Percentiles rank a stretch among this genome's conserved stretches.
Evolutionary conservation across 2,797 vertebrate genomes (phyloP).

Genomic region (Serranus cabrilla): DNA sequence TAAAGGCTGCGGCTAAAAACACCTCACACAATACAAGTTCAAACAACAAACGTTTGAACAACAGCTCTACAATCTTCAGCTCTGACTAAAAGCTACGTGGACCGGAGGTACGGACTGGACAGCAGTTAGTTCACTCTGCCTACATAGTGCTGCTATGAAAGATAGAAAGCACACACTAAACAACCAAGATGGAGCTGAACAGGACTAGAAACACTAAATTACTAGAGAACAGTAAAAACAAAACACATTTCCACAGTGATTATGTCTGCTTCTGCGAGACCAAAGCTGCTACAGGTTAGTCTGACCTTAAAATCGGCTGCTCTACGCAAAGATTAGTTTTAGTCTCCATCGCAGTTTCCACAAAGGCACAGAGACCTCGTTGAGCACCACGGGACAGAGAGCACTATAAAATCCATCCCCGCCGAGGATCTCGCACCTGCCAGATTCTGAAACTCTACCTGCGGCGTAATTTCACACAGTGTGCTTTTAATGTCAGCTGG

Average conservation of each 20-base stretch:
- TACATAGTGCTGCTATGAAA: conserved; percentile 31
- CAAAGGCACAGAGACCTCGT: conserved; percentile 63
- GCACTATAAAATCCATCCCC: conserved; percentile 44
- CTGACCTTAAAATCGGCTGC: conserved; percentile 42
- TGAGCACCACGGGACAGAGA: conserved; percentile 57
- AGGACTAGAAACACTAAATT: conserved; percentile 41
- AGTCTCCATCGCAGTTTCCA: conserved; percentile 51
- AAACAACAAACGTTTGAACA: conserved; percentile 43
- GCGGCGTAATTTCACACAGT: conserved; percentile 61
- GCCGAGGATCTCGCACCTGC: conserved; percentile 59
- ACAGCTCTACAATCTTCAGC: conserved; percentile 43
- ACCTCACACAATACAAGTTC: conserved; percentile 38
- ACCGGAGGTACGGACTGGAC: conserved; percentile 44
- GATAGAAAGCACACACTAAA: conserved; percentile 40
- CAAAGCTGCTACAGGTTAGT: conserved; percentile 75
- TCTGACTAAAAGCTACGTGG: conserved; percentile 42
- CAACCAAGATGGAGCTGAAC: conserved; percentile 38
- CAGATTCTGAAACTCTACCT: conserved; percentile 38
- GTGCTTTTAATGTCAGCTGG: conserved; percentile 64
- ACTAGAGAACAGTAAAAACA: conserved; percentile 48
- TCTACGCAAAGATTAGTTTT: conserved; percentile 62
- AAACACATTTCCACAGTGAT: conserved; percentile 80
- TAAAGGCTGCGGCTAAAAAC: conserved; percentile 45
- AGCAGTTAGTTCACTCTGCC: conserved; percentile 54
- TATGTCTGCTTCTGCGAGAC: conserved; percentile 66